phyloP scores from a whole-genome alignment of 2,888 invertebrate genomes.

The Euzetes globulus region DNA sequence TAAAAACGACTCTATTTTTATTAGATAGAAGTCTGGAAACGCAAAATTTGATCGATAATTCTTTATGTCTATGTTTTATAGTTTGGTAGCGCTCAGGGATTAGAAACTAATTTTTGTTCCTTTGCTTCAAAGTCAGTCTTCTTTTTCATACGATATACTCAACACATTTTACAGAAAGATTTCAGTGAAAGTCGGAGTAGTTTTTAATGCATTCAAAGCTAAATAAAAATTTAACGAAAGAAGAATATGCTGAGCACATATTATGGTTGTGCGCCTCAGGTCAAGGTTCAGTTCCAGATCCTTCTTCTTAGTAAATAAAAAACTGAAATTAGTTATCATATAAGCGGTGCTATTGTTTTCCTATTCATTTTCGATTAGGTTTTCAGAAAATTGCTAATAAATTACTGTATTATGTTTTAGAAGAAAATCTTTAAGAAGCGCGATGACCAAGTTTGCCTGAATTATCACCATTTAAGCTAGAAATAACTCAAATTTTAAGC shows the following conservation, averaged over 20 bases:
- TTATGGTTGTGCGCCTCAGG: neutral
- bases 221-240: neutral
- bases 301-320: neutral
- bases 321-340: neutral
- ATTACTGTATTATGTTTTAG: neutral
- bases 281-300: neutral
- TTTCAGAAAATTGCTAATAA: neutral
- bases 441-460: neutral
- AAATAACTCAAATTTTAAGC: no score
- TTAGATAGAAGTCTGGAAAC: no score
- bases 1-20: no score
- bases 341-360: neutral
- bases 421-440: neutral
- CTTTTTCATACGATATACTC: no score
- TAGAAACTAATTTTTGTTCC: no score
- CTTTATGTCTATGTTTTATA: no score
- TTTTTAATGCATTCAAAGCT: neutral
- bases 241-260: neutral
- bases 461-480: neutral
- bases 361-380: slow-evolving; percentile 7
- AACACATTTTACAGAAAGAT: no score
- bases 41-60: no score
- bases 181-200: no score
- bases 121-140: no score
- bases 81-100: no score